Evolutionary conservation across 1,140 invertebrate genomes (phyloP), one percentile per base, ranked within the genome.

Genomic region (Lepidurus couesii): DNA sequence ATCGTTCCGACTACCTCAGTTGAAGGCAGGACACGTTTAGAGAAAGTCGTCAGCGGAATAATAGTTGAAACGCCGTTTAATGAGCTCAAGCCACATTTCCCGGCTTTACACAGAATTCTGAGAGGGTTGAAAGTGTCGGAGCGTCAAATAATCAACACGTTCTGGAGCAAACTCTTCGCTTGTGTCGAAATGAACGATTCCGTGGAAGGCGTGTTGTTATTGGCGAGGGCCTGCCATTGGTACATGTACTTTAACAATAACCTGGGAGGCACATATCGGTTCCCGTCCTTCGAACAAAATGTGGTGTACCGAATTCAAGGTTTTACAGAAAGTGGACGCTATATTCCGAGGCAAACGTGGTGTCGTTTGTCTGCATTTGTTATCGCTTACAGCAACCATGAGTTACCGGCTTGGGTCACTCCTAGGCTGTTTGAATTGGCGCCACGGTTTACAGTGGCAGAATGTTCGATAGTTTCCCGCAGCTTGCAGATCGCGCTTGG

Each of bases 211-310:
- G 53, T 73, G 42, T 10, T 75, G 21, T 11, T 44, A 8, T 76
- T 79, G 79, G 16, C 74, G 79, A 13, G 74, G 45, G 75, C 79
- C 42, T 78, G 80, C 76, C 73, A 80, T 11, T 74, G 82, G 78
- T 89, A 89, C 80, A 86, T 88, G 82, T 84, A 86, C 82, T 89
- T 88, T 78, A 86, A 86, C 79, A 86, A 84, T 10, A 86, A 88
- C 79, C 80, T 88, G 7, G 83, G 85, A 13, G 85, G 85, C 11
- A 86, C 84, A 6, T 87, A 88, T 81, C 82, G 86, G 0, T 84
- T 87, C 80, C 75, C 80, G 1, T 78, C 82, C 5, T 82, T 89
- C 75, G 88, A 89, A 79, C 84, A 83, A 10, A 81, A 81, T 44
- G 75, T 88, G 7, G 82, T 84, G 74, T 81, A 83, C 13, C 75